Base-by-base conservation (phyloP, 2,888 invertebrate genomes). In the Cancer borealis region DNA sequence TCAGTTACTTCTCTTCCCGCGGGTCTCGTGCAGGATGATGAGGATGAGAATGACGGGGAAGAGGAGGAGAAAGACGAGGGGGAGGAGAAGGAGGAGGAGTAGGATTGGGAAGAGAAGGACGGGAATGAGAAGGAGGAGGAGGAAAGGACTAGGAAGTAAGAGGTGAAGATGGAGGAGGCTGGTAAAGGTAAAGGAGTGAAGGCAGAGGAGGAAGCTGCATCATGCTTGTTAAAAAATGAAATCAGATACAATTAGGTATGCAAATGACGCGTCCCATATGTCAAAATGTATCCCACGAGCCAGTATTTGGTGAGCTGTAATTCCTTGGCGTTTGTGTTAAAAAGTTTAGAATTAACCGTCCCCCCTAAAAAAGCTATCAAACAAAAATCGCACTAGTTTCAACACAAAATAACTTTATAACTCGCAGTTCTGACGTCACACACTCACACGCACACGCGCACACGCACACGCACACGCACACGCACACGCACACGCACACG, bases 381-480 rank as follows among this genome's bases (percentile, higher is more conserved):
- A 26, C 21, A 73, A 73, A 54, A 73, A 73, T 54, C 26, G 21
- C 21, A 21, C 73, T 6, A 73, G 6, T 73, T 73, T 73, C 26
- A 21, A 21, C 73, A 26, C 6, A n/a, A 73, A 73, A 73, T 73
- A 73, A 73, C 14, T 14, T 21, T 73, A 73, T 73, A 73, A 73
- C 21, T n/a, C 26, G 3, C 3, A 73, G 17, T 17, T 66, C 66
- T 66, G 66, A 66, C 66, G 66, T 66, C 66, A 66, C 46, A 45
- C 14, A 47, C 3, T 12, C 89, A n/a, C 17, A 47, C 89, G 47
- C 46, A 88, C 88, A 45, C 88, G 46, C 88, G 46, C 88, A 88
- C 88, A 88, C 88, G 46, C 88, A 45, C 88, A 88, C 88, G 46
- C 88, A 88, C 88, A 30, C 30, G 1, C 88, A 88, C 88, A 88